These are phyloP conservation scores for Stomatorhinus walkeri DNA, from an alignment of 2,797 vertebrate genomes.

Conservation along the genomic window DNA sequence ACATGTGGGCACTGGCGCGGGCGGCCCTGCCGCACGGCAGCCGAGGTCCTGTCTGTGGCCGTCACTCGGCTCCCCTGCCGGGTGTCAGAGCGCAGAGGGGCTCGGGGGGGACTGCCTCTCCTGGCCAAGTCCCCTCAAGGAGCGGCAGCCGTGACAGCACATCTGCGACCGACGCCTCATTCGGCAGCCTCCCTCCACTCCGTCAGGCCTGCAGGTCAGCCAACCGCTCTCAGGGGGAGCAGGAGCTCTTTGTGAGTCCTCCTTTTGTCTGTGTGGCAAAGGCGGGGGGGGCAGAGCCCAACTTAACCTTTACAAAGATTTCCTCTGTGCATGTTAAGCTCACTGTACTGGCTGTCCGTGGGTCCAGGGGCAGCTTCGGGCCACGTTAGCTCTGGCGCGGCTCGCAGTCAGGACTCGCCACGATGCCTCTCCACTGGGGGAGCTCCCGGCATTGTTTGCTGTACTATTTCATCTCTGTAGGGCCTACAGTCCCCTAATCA, in stretches of 20 bases:
- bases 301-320: neutral
- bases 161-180: slow-evolving; percentile 8
- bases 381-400: neutral
- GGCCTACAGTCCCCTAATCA: slow-evolving; percentile 33
- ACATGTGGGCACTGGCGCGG: neutral
- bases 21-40: neutral
- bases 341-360: neutral
- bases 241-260: slow-evolving; percentile 26
- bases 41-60: neutral
- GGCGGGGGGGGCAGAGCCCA: neutral
- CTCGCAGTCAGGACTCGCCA: neutral
- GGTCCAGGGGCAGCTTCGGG: neutral
- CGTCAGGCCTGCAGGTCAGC: neutral
- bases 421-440: neutral
- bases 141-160: slow-evolving; percentile 11
- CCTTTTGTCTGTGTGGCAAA: neutral
- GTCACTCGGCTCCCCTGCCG: neutral
- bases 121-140: slow-evolving; percentile 20
- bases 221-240: neutral
- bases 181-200: neutral
- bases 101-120: neutral
- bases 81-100: slow-evolving; percentile 16
- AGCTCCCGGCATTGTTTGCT: neutral
- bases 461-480: neutral
- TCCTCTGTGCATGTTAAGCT: neutral